Evolutionary conservation across 2,113 vertebrate species (phyloP).

Genomic region (Charadrius vociferus): DNA sequence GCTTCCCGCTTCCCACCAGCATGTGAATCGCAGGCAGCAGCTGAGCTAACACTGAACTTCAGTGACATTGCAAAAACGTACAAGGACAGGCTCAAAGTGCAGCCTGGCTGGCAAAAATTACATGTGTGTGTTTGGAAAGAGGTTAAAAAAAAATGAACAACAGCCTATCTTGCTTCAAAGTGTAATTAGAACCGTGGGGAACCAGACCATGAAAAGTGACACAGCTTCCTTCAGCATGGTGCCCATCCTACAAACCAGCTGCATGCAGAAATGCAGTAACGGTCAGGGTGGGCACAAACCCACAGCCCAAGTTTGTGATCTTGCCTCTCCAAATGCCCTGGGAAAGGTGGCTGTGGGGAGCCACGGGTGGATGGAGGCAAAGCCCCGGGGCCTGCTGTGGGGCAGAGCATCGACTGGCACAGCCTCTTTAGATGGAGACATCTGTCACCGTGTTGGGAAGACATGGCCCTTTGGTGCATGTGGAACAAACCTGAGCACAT

Average conservation of each 20-base stretch:
- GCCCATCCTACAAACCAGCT: neutral
- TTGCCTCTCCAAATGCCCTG: neutral
- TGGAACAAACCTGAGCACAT: neutral
- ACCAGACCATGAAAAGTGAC: neutral
- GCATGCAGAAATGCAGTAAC: neutral
- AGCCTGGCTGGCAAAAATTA: neutral
- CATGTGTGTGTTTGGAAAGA: neutral
- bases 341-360: neutral
- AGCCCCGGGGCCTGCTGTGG: fast-evolving
- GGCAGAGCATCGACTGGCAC: fast-evolving
- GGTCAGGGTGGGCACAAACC: neutral
- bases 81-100: neutral
- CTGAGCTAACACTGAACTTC: neutral
- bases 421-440: neutral
- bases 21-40: fast-evolving
- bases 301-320: neutral
- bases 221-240: neutral
- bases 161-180: neutral
- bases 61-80: neutral
- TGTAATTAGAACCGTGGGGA: neutral
- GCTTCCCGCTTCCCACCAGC: neutral
- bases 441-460: neutral
- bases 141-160: neutral
- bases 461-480: fast-evolving
- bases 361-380: fast-evolving